These are phyloP conservation scores for Byasa hedistus DNA, from an alignment of 2,888 invertebrate species.

Conservation along the genomic window DNA sequence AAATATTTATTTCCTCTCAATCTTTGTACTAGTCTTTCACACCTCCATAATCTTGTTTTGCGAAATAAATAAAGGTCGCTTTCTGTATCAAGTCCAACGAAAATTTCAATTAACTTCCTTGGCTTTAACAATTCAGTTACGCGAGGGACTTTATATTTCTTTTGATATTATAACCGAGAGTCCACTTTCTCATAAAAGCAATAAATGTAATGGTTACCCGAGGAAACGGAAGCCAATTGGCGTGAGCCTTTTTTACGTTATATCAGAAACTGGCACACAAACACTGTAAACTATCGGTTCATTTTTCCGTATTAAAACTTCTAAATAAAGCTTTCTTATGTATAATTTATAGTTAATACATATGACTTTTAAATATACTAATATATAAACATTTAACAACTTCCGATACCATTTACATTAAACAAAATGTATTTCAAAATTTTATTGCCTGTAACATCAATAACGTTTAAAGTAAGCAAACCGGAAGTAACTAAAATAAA, in stretches of 20 bases:
- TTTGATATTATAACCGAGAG: conserved; percentile 50
- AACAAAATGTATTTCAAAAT: too few relatives aligned
- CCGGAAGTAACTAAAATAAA: not conserved
- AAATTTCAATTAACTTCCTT: not conserved
- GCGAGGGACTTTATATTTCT: conserved; percentile 28
- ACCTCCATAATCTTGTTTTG: not conserved
- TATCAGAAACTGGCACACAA: not conserved
- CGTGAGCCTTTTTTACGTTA: not conserved
- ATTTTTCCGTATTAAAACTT: too few relatives aligned
- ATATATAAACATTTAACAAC: too few relatives aligned
- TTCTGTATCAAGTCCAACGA: not conserved
- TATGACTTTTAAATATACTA: too few relatives aligned
- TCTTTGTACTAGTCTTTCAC: not conserved
- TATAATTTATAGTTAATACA: too few relatives aligned
- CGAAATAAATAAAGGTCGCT: not conserved
- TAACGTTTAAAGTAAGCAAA: not conserved
- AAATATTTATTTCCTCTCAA: too few relatives aligned
- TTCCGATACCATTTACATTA: too few relatives aligned
- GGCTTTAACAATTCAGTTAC: conserved; percentile 45
- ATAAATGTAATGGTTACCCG: conserved; percentile 69
- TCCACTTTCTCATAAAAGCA: conserved; percentile 64
- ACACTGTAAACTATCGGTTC: too few relatives aligned
- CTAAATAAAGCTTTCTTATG: too few relatives aligned
- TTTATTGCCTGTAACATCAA: not conserved
- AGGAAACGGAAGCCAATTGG: conserved; percentile 30